A percentile compares a stretch with the other conserved stretches of the same genome.
These are phyloP conservation scores for Pterois miles DNA, from an alignment of 2,797 vertebrate species.

Conservation along the genomic window DNA sequence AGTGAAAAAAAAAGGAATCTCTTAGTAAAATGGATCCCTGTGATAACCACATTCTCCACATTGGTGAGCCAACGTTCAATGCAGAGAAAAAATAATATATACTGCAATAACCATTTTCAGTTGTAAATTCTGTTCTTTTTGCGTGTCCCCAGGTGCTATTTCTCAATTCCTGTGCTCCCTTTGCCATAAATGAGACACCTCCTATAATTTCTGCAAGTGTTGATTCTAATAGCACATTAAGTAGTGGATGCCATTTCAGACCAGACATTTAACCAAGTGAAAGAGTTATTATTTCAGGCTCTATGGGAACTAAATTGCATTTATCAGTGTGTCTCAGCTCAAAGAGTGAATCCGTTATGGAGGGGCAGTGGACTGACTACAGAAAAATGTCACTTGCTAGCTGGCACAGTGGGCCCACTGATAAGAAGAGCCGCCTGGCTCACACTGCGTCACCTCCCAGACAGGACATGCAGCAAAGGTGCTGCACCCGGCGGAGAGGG, in stretches of 20 bases:
- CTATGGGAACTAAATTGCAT: slow-evolving; percentile 54
- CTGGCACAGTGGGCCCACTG: slow-evolving; percentile 21
- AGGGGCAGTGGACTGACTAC: slow-evolving; percentile 8
- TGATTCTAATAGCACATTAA: slow-evolving; percentile 58
- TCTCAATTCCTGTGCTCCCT: slow-evolving; percentile 12
- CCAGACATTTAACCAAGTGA: slow-evolving; percentile 59
- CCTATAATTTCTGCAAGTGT: slow-evolving; percentile 49
- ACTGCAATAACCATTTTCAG: slow-evolving; percentile 45
- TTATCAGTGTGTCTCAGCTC: slow-evolving; percentile 51
- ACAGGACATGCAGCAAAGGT: slow-evolving; percentile 29
- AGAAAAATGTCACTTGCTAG: slow-evolving; percentile 49
- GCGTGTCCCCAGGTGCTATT: slow-evolving; percentile 16
- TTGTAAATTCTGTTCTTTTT: slow-evolving; percentile 36
- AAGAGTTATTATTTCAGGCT: slow-evolving; percentile 48
- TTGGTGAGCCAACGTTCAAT: slow-evolving; percentile 22
- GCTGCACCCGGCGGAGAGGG: slow-evolving; percentile 14
- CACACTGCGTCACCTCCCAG: slow-evolving; percentile 28
- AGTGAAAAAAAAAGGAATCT: slow-evolving; percentile 61
- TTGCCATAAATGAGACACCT: slow-evolving; percentile 31
- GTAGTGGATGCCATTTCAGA: slow-evolving; percentile 53
- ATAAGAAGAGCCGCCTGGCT: slow-evolving; percentile 43
- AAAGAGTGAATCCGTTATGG: slow-evolving; percentile 32
- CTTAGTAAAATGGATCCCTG: slow-evolving; percentile 76
- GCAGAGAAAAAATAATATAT: slow-evolving; percentile 42
- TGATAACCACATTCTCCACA: slow-evolving; percentile 63